Conservation (phyloP, 2,113 vertebrate genomes). For the Eidolon helvum region DNA sequence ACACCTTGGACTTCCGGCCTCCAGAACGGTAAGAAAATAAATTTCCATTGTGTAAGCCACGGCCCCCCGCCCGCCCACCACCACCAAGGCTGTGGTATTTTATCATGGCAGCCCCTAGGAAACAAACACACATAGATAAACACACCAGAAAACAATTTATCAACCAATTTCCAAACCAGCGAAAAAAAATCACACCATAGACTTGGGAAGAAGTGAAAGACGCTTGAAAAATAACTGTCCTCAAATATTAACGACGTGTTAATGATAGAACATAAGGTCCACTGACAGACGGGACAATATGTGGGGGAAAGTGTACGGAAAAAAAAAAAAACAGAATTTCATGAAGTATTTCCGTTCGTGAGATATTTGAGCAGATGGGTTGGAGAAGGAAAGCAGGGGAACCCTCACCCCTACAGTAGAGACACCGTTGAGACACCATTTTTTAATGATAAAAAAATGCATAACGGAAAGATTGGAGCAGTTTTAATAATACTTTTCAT, state of each 20-base stretch:
- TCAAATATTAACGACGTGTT: background rate
- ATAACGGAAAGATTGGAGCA: background rate
- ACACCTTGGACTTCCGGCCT: background rate
- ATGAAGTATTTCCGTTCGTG: background rate
- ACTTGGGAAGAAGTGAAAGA: background rate
- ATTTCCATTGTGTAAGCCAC: background rate
- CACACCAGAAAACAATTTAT: background rate
- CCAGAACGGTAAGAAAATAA: background rate
- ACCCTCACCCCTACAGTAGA: fast-evolving
- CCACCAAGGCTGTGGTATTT: background rate
- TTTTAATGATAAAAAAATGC: background rate
- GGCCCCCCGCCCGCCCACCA: background rate
- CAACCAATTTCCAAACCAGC: background rate
- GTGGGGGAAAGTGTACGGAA: background rate
- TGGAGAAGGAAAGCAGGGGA: background rate
- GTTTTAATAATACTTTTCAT: background rate
- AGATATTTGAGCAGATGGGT: background rate
- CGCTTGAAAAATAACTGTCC: background rate
- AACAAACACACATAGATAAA: too few relatives aligned
- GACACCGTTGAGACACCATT: background rate
- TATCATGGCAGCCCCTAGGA: background rate
- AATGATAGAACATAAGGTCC: background rate
- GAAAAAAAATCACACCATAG: background rate
- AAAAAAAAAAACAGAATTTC: background rate
- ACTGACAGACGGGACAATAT: fast-evolving